phyloP scores from a whole-genome alignment of 1,140 invertebrate species.

The Drosophila novamexicana region DNA sequence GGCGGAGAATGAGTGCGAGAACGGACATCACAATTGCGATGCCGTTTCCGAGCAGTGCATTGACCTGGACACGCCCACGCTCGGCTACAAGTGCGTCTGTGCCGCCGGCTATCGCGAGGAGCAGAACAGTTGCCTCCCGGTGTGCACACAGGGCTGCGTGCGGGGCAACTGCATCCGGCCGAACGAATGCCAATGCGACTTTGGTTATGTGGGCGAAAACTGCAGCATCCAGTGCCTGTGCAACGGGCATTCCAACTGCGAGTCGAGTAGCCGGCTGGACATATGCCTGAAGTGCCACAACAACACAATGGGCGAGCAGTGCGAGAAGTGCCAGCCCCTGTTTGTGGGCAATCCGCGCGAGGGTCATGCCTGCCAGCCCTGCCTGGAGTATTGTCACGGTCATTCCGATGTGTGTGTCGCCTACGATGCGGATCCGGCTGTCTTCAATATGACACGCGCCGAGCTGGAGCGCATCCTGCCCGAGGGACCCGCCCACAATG shows the following conservation, averaged over 20 bases:
- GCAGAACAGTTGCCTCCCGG: conserved; percentile 89
- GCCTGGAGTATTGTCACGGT: conserved; percentile 94
- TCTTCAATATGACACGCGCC: conserved; percentile 86
- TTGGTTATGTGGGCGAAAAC: conserved; percentile 97
- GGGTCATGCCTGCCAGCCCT: conserved; percentile 94
- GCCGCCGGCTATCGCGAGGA: conserved; percentile 91
- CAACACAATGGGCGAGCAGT: conserved; percentile 95
- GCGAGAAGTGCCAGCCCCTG: conserved; percentile 93
- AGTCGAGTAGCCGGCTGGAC: conserved; percentile 92
- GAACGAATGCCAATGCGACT: conserved; percentile 94
- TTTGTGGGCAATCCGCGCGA: conserved; percentile 96
- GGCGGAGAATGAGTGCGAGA: conserved; percentile 96
- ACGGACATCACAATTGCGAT: conserved; percentile 96
- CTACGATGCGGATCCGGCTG: conserved; percentile 86
- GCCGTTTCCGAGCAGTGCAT: conserved; percentile 93
- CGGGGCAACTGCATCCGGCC: conserved; percentile 94
- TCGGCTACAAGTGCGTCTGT: conserved; percentile 94
- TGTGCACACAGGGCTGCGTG: conserved; percentile 95
- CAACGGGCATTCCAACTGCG: conserved; percentile 97
- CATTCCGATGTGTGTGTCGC: conserved; percentile 93
- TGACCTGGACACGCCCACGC: conserved; percentile 86
- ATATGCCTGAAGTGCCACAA: conserved; percentile 94
- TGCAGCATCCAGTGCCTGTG: conserved; percentile 97
- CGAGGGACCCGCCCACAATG: conserved; percentile 88
- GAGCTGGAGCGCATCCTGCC: conserved; percentile 86